Base-by-base conservation (phyloP, 1,140 invertebrate genomes). In the Portunus trituberculatus region DNA sequence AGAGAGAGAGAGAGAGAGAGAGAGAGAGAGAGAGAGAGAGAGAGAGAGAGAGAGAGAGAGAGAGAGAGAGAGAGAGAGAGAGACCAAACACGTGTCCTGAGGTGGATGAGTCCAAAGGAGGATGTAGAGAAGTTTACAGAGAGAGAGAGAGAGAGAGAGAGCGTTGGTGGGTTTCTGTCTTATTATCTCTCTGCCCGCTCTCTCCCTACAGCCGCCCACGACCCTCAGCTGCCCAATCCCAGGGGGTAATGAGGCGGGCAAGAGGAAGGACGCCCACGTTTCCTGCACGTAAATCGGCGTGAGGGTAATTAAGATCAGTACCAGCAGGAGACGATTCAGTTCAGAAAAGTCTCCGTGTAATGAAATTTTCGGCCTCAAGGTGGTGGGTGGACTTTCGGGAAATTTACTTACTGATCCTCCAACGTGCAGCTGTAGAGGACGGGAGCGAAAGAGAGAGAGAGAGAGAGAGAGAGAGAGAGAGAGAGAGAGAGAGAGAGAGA, bases 251-350 rank as follows among this genome's bases (percentile, higher is more conserved):
- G 92, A 93, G 83, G 84, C 92, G 92, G 29, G 45, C 83, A 93
- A 86, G 89, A 91, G 12, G 83, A 93, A 87, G 46, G 84, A 93
- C 92, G 48, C 46, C 20, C 46, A n/a, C 14, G 92, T 93, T 93
- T 88, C 92, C 92, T 93, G 10, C 83, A 88, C 92, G 76, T 93
- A 93, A 93, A 93, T 93, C 92, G 67, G 20, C 92, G 3, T 59
- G 83, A 52, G 52, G 92, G 92, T 93, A 88, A 93, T 93, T 93
- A 93, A 87, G 92, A 59, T 93, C 92, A 93, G 39, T 87, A 87
- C 31, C 84, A 93, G 67, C 31, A 76, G 92, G 84, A 93, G 48
- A 46, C 16, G 14, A 83, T 93, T 45, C 28, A 67, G 92, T 93
- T 88, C 52, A 28, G 46, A 46, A 87, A 88, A 46, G 82, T 88